A percentile compares a stretch with the other conserved stretches of the same genome.
phyloP scores from a whole-genome alignment of 2,888 invertebrate genomes.

The Cerastis rubricosa region DNA sequence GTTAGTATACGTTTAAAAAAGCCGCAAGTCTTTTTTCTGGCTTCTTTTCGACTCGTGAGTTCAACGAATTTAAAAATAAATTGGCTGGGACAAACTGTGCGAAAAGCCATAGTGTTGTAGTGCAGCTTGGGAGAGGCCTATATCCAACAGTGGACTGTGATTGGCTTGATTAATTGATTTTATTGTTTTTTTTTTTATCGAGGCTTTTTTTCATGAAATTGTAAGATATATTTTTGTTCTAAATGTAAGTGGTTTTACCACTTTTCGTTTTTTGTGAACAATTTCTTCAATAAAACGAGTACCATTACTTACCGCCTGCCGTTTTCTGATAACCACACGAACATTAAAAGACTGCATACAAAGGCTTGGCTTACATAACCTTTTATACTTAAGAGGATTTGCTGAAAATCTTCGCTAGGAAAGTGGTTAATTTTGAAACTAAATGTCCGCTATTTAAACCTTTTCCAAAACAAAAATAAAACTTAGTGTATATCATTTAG shows the following conservation, averaged over 20 bases:
- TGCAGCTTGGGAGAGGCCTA: not conserved
- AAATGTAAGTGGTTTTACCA: not conserved
- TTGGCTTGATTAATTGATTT: not conserved
- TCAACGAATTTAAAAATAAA: too few relatives aligned
- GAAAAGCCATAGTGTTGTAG: not conserved
- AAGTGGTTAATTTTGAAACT: conserved; percentile 27
- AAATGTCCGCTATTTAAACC: not conserved
- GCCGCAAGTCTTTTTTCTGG: not conserved
- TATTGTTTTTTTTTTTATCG: not conserved
- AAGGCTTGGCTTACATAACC: conserved; percentile 28
- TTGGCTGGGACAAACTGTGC: too few relatives aligned
- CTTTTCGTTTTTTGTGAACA: not conserved
- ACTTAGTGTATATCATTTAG: not conserved
- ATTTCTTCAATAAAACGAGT: conserved; percentile 35
- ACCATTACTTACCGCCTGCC: conserved; percentile 28
- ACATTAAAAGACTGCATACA: conserved; percentile 41
- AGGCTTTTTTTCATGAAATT: not conserved
- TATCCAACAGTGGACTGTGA: not conserved
- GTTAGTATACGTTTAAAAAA: too few relatives aligned
- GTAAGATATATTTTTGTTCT: not conserved
- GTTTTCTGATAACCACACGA: conserved; percentile 44
- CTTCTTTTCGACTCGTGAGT: not conserved
- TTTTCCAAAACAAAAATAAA: conserved; percentile 7
- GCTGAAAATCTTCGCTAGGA: conserved; percentile 22
- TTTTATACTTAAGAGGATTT: conserved; percentile 36